Percentiles rank a stretch among this genome's conserved stretches.
phyloP scores from a whole-genome alignment of 1,140 invertebrate genomes.

The Drosophila setifemur region DNA sequence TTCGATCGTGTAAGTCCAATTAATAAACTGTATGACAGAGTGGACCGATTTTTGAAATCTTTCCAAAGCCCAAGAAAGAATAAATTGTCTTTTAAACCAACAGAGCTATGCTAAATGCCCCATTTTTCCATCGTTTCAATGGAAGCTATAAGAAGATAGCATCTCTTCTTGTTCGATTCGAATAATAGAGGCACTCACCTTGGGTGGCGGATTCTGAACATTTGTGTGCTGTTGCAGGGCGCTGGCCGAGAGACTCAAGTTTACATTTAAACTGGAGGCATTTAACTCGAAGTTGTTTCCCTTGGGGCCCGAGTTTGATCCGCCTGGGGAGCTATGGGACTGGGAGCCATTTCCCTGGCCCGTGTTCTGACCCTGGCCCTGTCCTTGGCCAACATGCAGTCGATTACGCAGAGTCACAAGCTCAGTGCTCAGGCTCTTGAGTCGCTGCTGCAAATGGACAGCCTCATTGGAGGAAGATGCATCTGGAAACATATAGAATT shows the following conservation, averaged over 20 bases:
- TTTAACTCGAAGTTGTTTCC: constrained; percentile 62
- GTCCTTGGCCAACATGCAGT: constrained; percentile 88
- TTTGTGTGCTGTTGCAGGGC: constrained; percentile 68
- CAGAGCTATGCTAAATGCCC: too few species aligned
- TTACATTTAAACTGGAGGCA: constrained; percentile 73
- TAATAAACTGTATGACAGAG: too few species aligned
- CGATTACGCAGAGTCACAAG: constrained; percentile 93
- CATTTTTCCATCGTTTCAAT: too few species aligned
- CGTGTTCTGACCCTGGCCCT: constrained; percentile 79
- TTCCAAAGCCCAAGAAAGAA: too few species aligned
- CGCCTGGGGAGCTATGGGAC: constrained; percentile 31
- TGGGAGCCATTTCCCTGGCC: constrained; percentile 50
- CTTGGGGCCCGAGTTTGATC: constrained; percentile 24
- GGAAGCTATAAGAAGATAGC: too few species aligned
- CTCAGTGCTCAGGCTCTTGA: constrained; percentile 94
- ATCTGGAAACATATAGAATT: constrained; percentile 85
- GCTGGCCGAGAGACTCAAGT: constrained; percentile 53
- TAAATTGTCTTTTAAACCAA: too few species aligned
- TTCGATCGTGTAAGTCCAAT: too few species aligned
- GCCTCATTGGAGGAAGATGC: constrained; percentile 96
- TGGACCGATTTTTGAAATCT: too few species aligned
- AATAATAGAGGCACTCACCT: too few species aligned
- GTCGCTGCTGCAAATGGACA: constrained; percentile 93
- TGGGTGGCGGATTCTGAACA: constrained; percentile 48
- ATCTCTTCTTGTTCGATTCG: too few species aligned